Evolutionary conservation across 64 coral and sea anemone genomes (phyloP), one percentile per base, ranked within the genome.

Genomic region (Actinia equina): DNA sequence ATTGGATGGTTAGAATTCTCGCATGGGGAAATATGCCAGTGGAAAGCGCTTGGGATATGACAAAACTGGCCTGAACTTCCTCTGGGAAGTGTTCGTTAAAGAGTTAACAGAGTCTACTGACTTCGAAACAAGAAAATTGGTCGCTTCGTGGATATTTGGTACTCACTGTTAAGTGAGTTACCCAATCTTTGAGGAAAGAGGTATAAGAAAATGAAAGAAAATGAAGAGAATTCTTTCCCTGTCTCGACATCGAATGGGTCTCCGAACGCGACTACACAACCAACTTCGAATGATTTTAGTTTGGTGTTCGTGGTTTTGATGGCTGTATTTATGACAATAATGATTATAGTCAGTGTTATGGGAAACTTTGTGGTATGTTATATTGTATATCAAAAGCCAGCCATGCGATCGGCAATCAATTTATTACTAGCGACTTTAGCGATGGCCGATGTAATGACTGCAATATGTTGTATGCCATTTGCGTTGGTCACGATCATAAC

Each of bases 391-490:
- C 95, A 98, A 82, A 98, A 98, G 49, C 95, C 95, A 2, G 95
- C 95, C 1, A 98, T 98, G 95, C 92, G 95, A 80, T 98, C 95
- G 46, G 92, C 95, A 8, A 98, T 98, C 18, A 98, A 98, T 86
- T 90, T 98, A n/a, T 88, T 98, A 15, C 70, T 98, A 7, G 95
- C 95, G 30, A 98, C 89, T 3, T 71, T 98, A 18, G 95, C 95
- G 5, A 76, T 98, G 89, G 95, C 93, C 0, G 95, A 98, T 78
- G 79, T 98, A 4, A 57, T 98, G 46, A 92, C 90, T 16, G 90
- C 96, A 19, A 55, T 92, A 10, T 81, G 94, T 20, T 95, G 96
- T 78, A 95, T 98, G 90, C 89, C 93, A 3, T 94, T 94, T 77
- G 49, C 96, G 17, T 70, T 98, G 15, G 57, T 98, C 25, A 89